A percentile compares a stretch with the other conserved stretches of the same genome.
Evolutionary conservation across 2,797 vertebrate species (phyloP).

Genomic region (Momotus momota): DNA sequence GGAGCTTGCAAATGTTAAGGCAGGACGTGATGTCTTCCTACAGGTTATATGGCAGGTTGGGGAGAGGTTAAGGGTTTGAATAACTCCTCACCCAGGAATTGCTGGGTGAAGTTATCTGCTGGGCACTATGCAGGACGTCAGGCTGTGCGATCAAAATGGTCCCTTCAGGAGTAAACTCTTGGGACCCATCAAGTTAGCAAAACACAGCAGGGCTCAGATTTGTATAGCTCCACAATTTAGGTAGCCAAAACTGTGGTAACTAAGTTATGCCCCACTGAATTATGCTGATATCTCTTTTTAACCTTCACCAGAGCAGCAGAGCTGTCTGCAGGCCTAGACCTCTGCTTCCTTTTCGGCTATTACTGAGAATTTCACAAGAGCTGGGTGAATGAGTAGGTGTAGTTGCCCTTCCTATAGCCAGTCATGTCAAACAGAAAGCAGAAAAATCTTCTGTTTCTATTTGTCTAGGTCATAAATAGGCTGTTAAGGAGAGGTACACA

Average conservation of each 20-base stretch:
- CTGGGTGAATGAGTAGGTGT: neutral
- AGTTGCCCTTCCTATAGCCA: neutral
- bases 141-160: neutral
- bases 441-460: neutral
- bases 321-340: neutral
- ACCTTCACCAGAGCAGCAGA: neutral
- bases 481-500: neutral
- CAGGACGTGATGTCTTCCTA: neutral
- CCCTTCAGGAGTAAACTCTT: neutral
- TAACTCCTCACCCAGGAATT: neutral
- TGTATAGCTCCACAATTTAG: neutral
- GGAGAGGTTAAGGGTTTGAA: neutral
- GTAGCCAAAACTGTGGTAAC: neutral
- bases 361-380: slow-evolving; percentile 17
- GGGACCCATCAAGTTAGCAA: neutral
- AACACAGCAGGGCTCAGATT: neutral
- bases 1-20: neutral
- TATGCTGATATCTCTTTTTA: neutral
- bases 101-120: neutral
- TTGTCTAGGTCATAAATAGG: slow-evolving; percentile 20
- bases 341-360: neutral
- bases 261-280: neutral
- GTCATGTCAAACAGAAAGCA: neutral
- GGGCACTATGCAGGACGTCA: neutral
- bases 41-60: neutral